Base-by-base conservation (phyloP, 2,888 invertebrate species). In the Tiliacea citrago region DNA sequence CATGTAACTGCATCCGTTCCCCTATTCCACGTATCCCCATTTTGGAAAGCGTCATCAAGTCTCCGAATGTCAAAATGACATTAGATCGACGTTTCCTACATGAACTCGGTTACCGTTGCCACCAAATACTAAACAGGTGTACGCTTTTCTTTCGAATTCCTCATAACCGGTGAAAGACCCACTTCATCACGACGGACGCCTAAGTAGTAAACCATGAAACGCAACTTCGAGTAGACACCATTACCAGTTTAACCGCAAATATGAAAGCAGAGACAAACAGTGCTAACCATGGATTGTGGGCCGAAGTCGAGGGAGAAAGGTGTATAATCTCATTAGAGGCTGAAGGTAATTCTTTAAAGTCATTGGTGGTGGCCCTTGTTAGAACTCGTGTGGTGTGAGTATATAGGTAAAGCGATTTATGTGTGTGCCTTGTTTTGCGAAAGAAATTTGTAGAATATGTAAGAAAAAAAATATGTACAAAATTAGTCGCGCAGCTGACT, bases 261-360 rank as follows among this genome's bases (percentile, higher is more conserved):
- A 84, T 82, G 86, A 85, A 84, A 86, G 86, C 79, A 67, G 83
- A 71, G 61, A 35, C 72, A 62, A 77, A 78, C 75, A 74, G 75
- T 79, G 83, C 78, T 83, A 84, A 87, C 86, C 66, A 80, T 77
- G 35, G 73, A 73, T 76, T 77, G 83, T 80, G 77, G 79, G 77
- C 76, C 77, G 68, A 84, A 86, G 82, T 81, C 84, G 86, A 83
- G 81, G 83, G 90, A 87, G 89, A 90, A 88, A 90, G 89, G 87
- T 88, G 86, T 86, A 78, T 92, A 92, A 93, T 93, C 92, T 91
- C 88, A 89, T 93, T 93, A 93, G 83, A 79, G 84, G 63, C 70
- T 60, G 88, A 84, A 90, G 90, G 88, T 92, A 92, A 93, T 91
- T 91, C 92, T 92, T 92, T 92, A 91, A 77, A 63, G 70, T 70